Percentiles rank a stretch among this genome's conserved stretches.
phyloP scores from a whole-genome alignment of 2,113 vertebrate genomes.

The Syngnathoides biaculeatus region DNA sequence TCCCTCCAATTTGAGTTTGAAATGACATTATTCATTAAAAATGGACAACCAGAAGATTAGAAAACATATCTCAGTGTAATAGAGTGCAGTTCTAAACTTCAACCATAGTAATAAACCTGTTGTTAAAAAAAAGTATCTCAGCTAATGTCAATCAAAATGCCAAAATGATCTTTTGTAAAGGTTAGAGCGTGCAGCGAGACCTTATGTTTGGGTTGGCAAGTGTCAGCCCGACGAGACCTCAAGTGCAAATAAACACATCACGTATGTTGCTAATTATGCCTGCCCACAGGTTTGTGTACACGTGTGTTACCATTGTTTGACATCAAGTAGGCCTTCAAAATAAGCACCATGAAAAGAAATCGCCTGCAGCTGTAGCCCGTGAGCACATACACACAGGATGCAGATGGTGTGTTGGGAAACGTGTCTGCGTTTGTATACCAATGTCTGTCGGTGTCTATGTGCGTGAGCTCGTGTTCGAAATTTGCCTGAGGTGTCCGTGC shows the following conservation, averaged over 20 bases:
- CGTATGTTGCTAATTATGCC: background rate
- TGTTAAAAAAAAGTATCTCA: background rate
- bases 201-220: background rate
- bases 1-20: background rate
- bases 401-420: slow-evolving; percentile 41
- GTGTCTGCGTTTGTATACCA: background rate
- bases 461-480: slow-evolving; percentile 10
- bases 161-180: background rate
- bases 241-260: background rate
- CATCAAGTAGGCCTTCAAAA: slow-evolving; percentile 51
- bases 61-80: background rate
- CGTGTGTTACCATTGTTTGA: slow-evolving; percentile 44
- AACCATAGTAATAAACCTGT: background rate
- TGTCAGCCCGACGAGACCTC: background rate
- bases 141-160: background rate
- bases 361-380: slow-evolving; percentile 39
- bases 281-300: slow-evolving; percentile 11
- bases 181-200: background rate
- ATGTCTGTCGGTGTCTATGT: slow-evolving; percentile 21
- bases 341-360: slow-evolving; percentile 52
- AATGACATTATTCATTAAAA: background rate
- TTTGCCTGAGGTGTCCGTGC: slow-evolving; percentile 74
- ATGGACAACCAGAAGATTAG: background rate
- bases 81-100: background rate
- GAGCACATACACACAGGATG: slow-evolving; percentile 47